Evolutionary conservation across 2,888 invertebrate genomes (phyloP), one percentile per base, ranked within the genome.

Genomic region (Epistrophe eligans): DNA sequence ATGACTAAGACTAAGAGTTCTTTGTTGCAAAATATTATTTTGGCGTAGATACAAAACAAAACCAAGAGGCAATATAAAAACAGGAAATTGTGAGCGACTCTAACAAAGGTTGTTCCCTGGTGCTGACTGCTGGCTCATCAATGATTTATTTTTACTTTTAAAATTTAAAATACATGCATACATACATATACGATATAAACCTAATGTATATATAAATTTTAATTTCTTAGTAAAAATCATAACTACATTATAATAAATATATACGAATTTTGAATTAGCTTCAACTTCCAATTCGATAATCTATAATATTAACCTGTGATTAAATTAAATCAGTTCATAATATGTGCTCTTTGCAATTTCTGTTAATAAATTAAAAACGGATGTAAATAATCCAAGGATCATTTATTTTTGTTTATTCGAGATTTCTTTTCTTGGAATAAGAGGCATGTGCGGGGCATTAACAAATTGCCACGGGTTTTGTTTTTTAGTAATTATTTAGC

Each of bases 371-470:
- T 11, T 35, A 17, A 40, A 60, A 60, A 40, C 17, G 17, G 17
- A 35, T 17, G 17, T 58, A 7, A 35, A 58, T 35, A 58, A 58
- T 17, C 11, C 35, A 17, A 38, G 58, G 58, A 58, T 35, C 10
- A 38, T 17, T 35, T 38, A 35, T 58, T 35, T 57, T 35, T 43
- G 43, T 62, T 43, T 10, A 24, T 43, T 43, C 8, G 10, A 40
- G 15, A 62, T 62, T 62, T 62, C 40, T 62, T 24, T 40, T 58
- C 15, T 64, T 24, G 0, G 9, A 0, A n/a, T 5, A n/a, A 17
- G 11, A 66, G 17, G 62, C 15, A 7, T 24, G 28, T 48, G 64
- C 17, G 66, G 48, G 48, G 66, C 48, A 66, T 66, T 66, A 28
- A 66, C 7, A 48, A 13, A 35, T 48, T 66, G 17, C 32, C 17